phyloP scores from a whole-genome alignment of 2,113 vertebrate genomes.

The Pyrgilauda ruficollis region DNA sequence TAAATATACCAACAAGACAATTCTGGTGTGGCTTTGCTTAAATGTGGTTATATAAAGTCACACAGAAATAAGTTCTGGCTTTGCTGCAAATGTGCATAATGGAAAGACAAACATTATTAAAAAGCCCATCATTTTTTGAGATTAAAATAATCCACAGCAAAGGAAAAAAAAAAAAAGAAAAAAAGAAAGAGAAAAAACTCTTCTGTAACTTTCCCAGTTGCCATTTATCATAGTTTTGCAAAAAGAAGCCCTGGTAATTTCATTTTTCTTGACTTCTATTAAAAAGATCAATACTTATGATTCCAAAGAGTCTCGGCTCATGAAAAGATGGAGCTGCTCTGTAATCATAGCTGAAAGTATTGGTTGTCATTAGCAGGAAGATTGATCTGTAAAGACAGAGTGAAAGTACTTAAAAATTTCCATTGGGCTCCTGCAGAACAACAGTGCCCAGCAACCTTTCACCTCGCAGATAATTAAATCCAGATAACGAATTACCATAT shows the following conservation, averaged over 20 bases:
- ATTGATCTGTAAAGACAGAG: constrained; percentile 78
- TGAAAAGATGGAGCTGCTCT: constrained; percentile 82
- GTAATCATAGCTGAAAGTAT: constrained; percentile 90
- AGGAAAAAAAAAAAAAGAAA: not conserved
- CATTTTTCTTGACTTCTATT: constrained; percentile 91
- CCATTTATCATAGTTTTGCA: constrained; percentile 85
- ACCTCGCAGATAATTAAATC: constrained; percentile 79
- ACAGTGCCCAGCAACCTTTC: constrained; percentile 74
- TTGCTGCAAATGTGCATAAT: constrained; percentile 78
- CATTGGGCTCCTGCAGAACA: constrained; percentile 66
- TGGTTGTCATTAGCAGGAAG: constrained; percentile 83
- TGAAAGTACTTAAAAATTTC: constrained; percentile 75
- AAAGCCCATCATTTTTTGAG: constrained; percentile 77
- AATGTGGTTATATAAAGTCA: constrained; percentile 67
- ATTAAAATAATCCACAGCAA: constrained; percentile 79
- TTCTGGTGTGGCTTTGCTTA: constrained; percentile 31
- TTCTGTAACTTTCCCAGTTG: constrained; percentile 78
- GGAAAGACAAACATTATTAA: constrained; percentile 81
- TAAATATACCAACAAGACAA: constrained; percentile 59
- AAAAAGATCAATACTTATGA: constrained; percentile 88
- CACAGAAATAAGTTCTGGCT: constrained; percentile 75
- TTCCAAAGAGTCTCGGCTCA: constrained; percentile 85
- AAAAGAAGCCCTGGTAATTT: constrained; percentile 82
- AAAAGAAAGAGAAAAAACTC: constrained; percentile 56
- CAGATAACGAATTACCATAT: constrained; percentile 79